Evolutionary conservation across 1,140 invertebrate genomes (phyloP).

Genomic region (Eriosoma lanigerum): DNA sequence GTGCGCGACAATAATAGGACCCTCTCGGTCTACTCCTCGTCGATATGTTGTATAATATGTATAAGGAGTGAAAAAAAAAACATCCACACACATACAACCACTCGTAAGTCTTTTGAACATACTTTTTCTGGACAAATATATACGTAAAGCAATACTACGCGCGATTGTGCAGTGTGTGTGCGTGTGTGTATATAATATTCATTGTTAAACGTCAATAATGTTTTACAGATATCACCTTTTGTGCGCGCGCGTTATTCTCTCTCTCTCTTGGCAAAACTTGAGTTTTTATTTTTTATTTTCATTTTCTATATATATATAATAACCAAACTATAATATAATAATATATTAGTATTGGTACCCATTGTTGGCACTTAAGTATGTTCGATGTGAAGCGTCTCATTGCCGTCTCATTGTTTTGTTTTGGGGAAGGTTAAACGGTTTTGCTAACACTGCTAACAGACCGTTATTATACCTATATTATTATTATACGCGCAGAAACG

Average conservation of each 20-base stretch:
- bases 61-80: conserved; percentile 37
- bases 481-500: too few species aligned
- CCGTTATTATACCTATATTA: conserved; percentile 37
- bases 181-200: not conserved
- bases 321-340: conserved; percentile 36
- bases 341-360: too few species aligned
- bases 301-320: not conserved
- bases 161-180: not conserved
- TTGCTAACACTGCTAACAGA: conserved; percentile 22
- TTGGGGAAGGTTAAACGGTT: conserved; percentile 46
- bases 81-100: conserved; percentile 11
- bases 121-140: conserved; percentile 44
- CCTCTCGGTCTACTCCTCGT: conserved; percentile 25
- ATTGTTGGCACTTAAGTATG: conserved; percentile 45
- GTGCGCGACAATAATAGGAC: conserved; percentile 27
- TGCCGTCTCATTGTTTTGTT: conserved; percentile 37
- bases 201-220: conserved; percentile 52
- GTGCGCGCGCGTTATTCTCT: not conserved
- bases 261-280: conserved; percentile 23
- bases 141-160: not conserved
- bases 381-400: conserved; percentile 14
- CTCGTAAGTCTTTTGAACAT: conserved; percentile 44
- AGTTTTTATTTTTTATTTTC: not conserved
- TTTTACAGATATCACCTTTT: conserved; percentile 50
- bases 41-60: not conserved